These are phyloP conservation scores for Sarcoramphus papa DNA, from an alignment of 2,797 vertebrate genomes.

Conservation along the genomic window DNA sequence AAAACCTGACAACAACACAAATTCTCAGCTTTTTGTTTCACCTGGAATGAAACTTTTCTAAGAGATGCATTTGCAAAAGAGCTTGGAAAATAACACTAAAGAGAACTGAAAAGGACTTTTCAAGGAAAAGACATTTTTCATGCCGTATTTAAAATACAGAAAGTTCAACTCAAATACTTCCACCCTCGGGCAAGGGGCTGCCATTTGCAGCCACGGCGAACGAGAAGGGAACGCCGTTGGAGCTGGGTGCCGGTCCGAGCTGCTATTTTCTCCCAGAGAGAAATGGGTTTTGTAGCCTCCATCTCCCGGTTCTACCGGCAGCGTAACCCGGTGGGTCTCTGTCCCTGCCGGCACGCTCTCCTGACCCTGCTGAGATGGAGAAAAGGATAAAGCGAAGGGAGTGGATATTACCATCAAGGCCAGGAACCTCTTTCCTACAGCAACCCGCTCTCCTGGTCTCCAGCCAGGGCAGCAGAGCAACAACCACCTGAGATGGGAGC, in stretches of 20 bases:
- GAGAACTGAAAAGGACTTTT: background rate
- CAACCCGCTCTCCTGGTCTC: background rate
- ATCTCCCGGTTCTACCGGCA: background rate
- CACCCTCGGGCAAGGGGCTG: background rate
- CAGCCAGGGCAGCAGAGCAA: background rate
- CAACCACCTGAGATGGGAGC: background rate
- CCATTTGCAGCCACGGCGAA: background rate
- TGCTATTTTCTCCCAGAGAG: background rate
- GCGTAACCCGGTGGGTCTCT: background rate
- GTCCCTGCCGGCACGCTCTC: rapidly evolving
- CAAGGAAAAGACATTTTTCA: background rate
- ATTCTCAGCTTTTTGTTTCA: background rate
- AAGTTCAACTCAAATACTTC: background rate
- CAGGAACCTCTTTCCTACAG: background rate
- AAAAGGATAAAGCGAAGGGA: background rate
- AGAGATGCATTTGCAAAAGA: background rate
- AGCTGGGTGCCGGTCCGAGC: background rate
- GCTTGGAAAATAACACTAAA: background rate
- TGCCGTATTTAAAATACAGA: background rate
- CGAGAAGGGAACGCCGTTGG: background rate
- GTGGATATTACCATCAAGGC: background rate
- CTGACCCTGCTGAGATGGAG: background rate
- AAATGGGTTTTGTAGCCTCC: background rate
- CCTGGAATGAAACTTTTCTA: background rate
- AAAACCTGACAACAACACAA: background rate